Percentiles rank a stretch among this genome's conserved stretches.
Conservation (phyloP, 2,113 vertebrate genomes). For the Tragelaphus imberbis region DNA sequence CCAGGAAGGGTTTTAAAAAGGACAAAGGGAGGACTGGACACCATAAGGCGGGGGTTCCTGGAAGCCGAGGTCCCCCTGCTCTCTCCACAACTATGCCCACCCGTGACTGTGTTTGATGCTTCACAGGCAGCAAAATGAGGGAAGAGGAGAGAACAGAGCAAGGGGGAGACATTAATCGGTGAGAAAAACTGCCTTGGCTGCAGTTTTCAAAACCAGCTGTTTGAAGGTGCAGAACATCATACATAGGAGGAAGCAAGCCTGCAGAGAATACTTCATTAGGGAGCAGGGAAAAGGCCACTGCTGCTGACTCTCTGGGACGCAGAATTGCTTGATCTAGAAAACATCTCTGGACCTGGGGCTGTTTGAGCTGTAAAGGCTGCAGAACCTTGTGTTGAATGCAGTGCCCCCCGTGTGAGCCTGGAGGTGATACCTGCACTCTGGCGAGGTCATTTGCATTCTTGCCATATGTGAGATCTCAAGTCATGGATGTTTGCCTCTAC, state of each 20-base stretch:
- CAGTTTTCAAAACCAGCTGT: not conserved
- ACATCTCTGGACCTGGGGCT: not conserved
- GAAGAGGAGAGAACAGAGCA: not conserved
- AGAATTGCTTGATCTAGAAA: slow-evolving; percentile 27
- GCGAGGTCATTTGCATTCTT: not conserved
- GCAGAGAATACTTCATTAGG: not conserved
- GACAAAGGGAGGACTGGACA: not conserved
- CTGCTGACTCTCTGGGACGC: not conserved
- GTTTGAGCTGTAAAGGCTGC: not conserved
- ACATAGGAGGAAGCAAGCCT: not conserved
- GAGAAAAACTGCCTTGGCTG: not conserved
- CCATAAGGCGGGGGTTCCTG: fast-evolving
- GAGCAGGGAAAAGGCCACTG: not conserved
- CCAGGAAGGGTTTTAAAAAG: not conserved
- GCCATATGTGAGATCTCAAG: not conserved
- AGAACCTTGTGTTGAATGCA: not conserved
- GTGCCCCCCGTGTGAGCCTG: fast-evolving
- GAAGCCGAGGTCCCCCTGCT: not conserved
- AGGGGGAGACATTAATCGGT: not conserved
- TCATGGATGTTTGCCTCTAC: not conserved
- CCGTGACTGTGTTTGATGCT: not conserved
- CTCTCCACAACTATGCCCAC: not conserved
- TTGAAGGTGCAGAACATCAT: not conserved
- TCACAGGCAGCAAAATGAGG: not conserved
- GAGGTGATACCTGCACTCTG: not conserved